A percentile compares a stretch with the other conserved stretches of the same genome.
These are phyloP conservation scores for Malaclemys terrapin DNA, from an alignment of 2,113 vertebrate genomes.

Conservation along the genomic window DNA sequence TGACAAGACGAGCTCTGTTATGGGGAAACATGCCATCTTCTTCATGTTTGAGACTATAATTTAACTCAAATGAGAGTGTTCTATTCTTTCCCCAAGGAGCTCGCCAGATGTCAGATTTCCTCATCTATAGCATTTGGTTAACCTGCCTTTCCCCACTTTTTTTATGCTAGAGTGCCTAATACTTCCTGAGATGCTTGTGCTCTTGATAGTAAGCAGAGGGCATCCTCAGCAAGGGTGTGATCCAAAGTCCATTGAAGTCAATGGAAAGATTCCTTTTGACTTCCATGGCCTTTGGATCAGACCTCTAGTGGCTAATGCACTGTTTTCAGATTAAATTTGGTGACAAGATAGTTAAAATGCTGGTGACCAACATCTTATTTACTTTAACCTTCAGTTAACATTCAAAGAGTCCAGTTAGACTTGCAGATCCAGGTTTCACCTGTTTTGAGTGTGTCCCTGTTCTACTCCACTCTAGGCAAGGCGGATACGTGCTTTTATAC, in stretches of 20 bases:
- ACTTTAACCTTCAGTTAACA: neutral
- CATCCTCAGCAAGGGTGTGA: neutral
- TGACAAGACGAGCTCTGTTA: neutral
- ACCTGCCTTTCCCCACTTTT: neutral
- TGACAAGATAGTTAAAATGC: neutral
- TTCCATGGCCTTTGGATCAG: neutral
- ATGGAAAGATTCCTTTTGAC: neutral
- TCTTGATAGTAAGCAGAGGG: neutral
- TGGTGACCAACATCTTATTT: neutral
- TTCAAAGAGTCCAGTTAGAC: neutral
- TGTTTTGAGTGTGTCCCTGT: neutral
- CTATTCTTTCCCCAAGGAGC: neutral
- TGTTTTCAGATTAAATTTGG: neutral
- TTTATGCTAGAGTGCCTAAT: neutral
- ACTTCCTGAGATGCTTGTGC: neutral
- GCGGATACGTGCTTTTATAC: no score
- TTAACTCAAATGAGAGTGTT: slow-evolving; percentile 32
- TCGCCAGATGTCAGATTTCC: slow-evolving; percentile 18
- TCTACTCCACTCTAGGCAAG: no score
- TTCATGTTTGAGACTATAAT: slow-evolving; percentile 22
- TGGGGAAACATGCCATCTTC: slow-evolving; percentile 23
- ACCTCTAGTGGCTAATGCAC: neutral
- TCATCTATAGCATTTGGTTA: neutral
- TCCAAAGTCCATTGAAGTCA: neutral
- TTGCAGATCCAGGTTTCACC: neutral